Conservation (phyloP, 1,140 invertebrate species). For the Cydia amplana region DNA sequence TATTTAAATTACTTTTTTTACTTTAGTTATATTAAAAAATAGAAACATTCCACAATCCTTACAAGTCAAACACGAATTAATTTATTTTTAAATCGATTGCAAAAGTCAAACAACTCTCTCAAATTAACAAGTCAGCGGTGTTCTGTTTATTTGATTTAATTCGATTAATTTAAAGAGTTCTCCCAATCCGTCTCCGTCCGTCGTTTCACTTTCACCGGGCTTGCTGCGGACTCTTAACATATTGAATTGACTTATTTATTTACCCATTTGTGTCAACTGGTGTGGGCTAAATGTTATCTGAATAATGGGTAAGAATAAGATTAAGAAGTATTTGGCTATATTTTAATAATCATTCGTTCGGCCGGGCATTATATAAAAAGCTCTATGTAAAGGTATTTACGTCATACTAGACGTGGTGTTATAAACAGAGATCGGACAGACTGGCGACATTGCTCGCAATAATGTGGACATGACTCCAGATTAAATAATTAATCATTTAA, state of each 20-base stretch:
- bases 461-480: no score
- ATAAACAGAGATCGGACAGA: no score
- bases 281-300: neutral
- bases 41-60: neutral
- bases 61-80: constrained; percentile 12
- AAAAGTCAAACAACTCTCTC: constrained; percentile 6
- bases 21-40: neutral
- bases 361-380: no score
- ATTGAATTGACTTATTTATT: neutral
- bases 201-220: no score
- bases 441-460: no score
- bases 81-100: neutral
- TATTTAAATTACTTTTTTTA: no score
- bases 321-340: no score
- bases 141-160: neutral
- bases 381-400: no score
- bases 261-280: neutral
- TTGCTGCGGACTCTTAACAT: neutral
- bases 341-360: no score
- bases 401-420: no score
- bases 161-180: constrained; percentile 4
- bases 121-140: constrained; percentile 8
- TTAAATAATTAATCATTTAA: no score
- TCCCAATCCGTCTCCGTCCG: neutral
- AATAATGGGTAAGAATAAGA: no score